phyloP scores from a whole-genome alignment of 2,888 invertebrate genomes.

The Philereme vetulata region DNA sequence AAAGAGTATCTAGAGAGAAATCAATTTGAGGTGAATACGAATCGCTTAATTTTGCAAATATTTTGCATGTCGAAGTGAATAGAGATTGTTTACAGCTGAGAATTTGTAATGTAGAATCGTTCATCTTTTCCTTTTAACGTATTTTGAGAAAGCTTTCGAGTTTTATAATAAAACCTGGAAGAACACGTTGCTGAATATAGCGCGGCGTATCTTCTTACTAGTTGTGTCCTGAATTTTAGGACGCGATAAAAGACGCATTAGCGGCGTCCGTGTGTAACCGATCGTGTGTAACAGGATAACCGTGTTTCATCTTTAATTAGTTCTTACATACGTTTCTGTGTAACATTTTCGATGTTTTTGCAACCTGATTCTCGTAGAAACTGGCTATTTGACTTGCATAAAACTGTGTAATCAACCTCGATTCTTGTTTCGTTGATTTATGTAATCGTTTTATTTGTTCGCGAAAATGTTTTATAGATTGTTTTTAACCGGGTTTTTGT shows the following conservation, averaged over 20 bases:
- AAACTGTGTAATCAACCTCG: constrained; percentile 40
- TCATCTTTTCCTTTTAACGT: neutral
- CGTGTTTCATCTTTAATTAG: constrained; percentile 65
- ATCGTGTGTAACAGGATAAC: constrained; percentile 59
- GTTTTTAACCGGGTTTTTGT: constrained; percentile 31
- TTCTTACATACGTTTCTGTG: constrained; percentile 56
- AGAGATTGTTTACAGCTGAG: neutral
- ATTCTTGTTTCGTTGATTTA: constrained; percentile 37
- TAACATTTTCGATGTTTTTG: constrained; percentile 59
- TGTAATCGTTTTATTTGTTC: constrained; percentile 33
- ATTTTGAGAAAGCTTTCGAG: neutral
- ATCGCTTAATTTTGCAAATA: too few species aligned
- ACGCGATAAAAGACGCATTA: constrained; percentile 35
- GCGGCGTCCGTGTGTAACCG: constrained; percentile 41
- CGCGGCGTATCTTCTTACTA: constrained; percentile 26
- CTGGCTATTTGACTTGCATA: constrained; percentile 32
- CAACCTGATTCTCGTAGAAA: constrained; percentile 45
- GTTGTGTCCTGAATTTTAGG: constrained; percentile 35
- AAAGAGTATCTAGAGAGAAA: neutral
- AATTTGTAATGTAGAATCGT: neutral
- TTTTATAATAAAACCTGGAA: neutral
- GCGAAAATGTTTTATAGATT: constrained; percentile 32
- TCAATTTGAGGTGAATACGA: constrained; percentile 7
- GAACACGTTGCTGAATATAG: constrained; percentile 10
- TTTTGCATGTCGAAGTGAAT: too few species aligned